Conservation (phyloP, 1,140 invertebrate species). For the Drosophila aff. region DNA sequence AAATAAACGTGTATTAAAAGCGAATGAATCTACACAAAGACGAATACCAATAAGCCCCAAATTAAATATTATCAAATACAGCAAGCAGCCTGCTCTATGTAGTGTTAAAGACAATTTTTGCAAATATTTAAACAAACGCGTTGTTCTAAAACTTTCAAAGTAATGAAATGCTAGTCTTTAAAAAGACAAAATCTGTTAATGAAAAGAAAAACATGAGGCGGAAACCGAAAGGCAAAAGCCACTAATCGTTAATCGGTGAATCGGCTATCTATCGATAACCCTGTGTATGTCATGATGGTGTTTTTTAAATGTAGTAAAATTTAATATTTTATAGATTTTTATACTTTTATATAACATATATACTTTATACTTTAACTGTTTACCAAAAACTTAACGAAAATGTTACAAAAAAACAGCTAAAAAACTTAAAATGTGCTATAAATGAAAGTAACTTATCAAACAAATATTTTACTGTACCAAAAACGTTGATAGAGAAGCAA, state of each 20-base stretch:
- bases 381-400: slow-evolving; percentile 58
- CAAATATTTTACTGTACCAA: slow-evolving; percentile 72
- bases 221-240: slow-evolving; percentile 17
- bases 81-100: slow-evolving; percentile 73
- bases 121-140: slow-evolving; percentile 67
- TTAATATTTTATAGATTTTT: slow-evolving; percentile 83
- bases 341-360: slow-evolving; percentile 81
- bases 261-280: slow-evolving; percentile 36
- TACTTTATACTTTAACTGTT: slow-evolving; percentile 83
- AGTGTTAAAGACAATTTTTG: slow-evolving; percentile 68
- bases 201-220: slow-evolving; percentile 30
- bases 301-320: slow-evolving; percentile 81
- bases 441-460: slow-evolving; percentile 69
- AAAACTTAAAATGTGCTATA: slow-evolving; percentile 68
- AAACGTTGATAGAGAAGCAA: slow-evolving; percentile 31
- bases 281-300: slow-evolving; percentile 54
- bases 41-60: slow-evolving; percentile 33
- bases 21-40: slow-evolving; percentile 58
- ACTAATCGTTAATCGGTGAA: slow-evolving; percentile 22
- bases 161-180: slow-evolving; percentile 78
- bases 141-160: slow-evolving; percentile 72
- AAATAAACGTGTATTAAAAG: slow-evolving; percentile 62
- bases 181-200: slow-evolving; percentile 65
- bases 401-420: slow-evolving; percentile 39
- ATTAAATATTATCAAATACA: slow-evolving; percentile 57